These are phyloP conservation scores for Eurystomus glaucurus DNA, from an alignment of 2,797 vertebrate species.

Conservation along the genomic window DNA sequence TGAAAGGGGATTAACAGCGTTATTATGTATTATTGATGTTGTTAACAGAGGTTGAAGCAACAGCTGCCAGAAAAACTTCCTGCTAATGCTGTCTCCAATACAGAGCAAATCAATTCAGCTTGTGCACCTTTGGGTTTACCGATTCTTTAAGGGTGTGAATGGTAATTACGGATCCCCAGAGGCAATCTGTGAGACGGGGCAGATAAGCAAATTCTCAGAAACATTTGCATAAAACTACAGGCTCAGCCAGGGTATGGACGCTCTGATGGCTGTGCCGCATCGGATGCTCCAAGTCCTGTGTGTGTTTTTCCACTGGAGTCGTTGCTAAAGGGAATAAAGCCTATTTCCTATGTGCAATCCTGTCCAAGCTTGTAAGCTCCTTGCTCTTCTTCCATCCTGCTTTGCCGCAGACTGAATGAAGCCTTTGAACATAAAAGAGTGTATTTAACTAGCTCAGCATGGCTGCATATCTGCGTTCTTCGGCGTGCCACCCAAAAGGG, in stretches of 20 bases:
- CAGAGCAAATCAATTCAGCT: neutral
- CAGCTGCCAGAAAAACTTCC: neutral
- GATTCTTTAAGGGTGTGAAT: neutral
- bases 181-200: neutral
- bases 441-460: constrained; percentile 25
- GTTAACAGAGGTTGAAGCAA: neutral
- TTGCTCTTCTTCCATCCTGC: constrained; percentile 16
- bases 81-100: neutral
- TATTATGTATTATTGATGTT: neutral
- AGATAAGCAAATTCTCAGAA: neutral
- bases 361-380: constrained; percentile 59
- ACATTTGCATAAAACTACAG: neutral
- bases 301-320: constrained; percentile 53
- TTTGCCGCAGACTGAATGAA: neutral
- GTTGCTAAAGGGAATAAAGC: constrained; percentile 45
- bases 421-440: constrained; percentile 57
- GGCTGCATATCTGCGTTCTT: constrained; percentile 16
- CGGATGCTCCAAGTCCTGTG: neutral
- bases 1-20: neutral
- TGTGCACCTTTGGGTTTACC: neutral
- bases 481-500: constrained; percentile 9
- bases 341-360: neutral
- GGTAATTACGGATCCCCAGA: neutral
- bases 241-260: neutral
- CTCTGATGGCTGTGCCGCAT: rapidly evolving